Base-by-base conservation (phyloP, 30 jellyfish, hydroid and myxozoan species). In the Mastigias papua region DNA sequence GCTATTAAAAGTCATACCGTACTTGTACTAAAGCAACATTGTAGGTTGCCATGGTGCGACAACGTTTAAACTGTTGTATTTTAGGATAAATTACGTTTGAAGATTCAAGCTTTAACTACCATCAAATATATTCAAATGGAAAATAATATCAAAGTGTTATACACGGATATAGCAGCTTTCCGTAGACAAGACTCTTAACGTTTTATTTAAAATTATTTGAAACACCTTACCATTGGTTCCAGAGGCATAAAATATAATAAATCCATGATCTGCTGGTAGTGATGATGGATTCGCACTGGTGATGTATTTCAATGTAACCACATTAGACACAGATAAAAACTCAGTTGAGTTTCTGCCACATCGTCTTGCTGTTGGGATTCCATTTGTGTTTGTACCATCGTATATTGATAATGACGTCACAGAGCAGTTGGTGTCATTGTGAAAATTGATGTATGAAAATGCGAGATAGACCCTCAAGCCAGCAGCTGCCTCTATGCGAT, bases 361-460 rank as follows among this genome's bases (percentile, higher is more conserved):
- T 8, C 69, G 25, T 10, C 7, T 21, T 21, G 22, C 37, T 15
- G 25, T 42, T 23, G 88, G 69, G 0, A 0, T 6, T 13, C 48
- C 79, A 4, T 17, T 77, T 50, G 88, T 20, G 22, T 20, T 32
- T 0, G 0, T 19, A 22, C 88, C 78, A 2, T 77, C 88, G 25
- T 29, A 58, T 19, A 77, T 77, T 54, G 60, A 69, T 28, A 69
- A 31, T 9, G 32, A 20, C 5, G 80, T 46, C 15, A 8, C 5
- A 0, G 26, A 4, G 60, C 80, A 69, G 1, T 22, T 5, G 32
- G 3, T 23, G 26, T 31, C 50, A 27, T 34, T 9, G 11, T 28
- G 50, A 31, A 69, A 20, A 20, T 69, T 31, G 3, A 69, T 69
- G 80, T 69, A 69, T 0, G 80, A 69, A 25, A 69, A 69, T 34